Base-by-base conservation (phyloP, 64 coral and sea anemone species). In the Actinia equina region DNA sequence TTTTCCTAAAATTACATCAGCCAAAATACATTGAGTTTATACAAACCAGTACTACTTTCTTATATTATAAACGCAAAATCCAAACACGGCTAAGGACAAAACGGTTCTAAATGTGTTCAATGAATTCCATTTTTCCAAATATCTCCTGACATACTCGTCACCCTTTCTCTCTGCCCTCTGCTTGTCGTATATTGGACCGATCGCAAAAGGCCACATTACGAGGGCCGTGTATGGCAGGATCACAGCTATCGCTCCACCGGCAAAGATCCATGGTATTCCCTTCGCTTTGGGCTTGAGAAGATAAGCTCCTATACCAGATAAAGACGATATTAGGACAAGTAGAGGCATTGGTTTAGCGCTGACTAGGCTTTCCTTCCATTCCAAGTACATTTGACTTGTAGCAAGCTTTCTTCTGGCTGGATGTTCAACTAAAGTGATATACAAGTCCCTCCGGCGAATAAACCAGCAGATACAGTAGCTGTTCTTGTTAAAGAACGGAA, bases 331-430 rank as follows among this genome's bases (percentile, higher is more conserved):
- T 23, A 93, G 88, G 11, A 90, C 94, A n/a, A 96, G 67, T 25
- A 90, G 80, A 41, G 23, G 51, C 64, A 92, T 90, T 5, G 91
- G 82, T 77, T 88, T 93, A 3, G 91, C 94, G 49, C 88, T 88
- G 42, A 80, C 94, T 27, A 96, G 88, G 51, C 91, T 93, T 53
- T 96, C 94, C 53, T 90, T 96, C 94, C 94, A 96, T 62, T 90
- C 58, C 37, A 89, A 82, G 23, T 96, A 90, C 17, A 87, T 92
- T 17, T 79, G 45, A 37, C 78, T 88, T 5, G 94, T 93, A 44
- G 87, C 88, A 0, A 96, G 71, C 17, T 84, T 88, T 90, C 92
- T 95, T 17, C 94, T 87, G 18, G 91, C 91, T 7, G 94, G 94
- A 84, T 96, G 94, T 63, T 96, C 94, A 2, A 92, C 91, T 11